Percentiles rank a stretch among this genome's conserved stretches.
Evolutionary conservation across 2,797 vertebrate species (phyloP).

Genomic region (Hippocampus kuda): DNA sequence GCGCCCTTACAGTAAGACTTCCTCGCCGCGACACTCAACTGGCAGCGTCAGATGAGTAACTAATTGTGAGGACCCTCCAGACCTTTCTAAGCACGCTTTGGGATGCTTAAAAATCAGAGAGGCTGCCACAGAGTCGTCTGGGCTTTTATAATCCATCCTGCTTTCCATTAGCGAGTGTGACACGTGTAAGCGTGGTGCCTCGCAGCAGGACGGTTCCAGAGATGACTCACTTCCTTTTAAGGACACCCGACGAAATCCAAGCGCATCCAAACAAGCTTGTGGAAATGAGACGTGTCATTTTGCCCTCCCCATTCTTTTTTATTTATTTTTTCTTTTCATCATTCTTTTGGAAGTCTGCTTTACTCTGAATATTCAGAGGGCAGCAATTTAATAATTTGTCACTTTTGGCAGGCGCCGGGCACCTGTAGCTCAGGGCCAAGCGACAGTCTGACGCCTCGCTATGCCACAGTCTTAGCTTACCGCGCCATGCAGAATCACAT

Average conservation of each 20-base stretch:
- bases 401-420: conserved; percentile 42
- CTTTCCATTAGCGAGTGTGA: conserved; percentile 28
- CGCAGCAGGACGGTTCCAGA: conserved; percentile 19
- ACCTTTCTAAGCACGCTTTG: conserved; percentile 14
- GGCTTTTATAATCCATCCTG: conserved; percentile 19
- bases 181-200: conserved; percentile 4
- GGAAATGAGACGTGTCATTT: conserved; percentile 35
- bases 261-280: conserved; percentile 24
- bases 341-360: conserved; percentile 24
- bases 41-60: conserved; percentile 41
- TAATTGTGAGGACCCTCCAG: conserved; percentile 40
- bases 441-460: conserved; percentile 46
- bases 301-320: conserved; percentile 13
- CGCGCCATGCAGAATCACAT: background rate
- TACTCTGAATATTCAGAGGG: conserved; percentile 36
- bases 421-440: conserved; percentile 56
- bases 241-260: conserved; percentile 21
- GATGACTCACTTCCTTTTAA: conserved; percentile 25
- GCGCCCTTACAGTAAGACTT: conserved; percentile 41
- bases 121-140: conserved; percentile 20
- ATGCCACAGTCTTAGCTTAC: conserved; percentile 33
- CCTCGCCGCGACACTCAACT: conserved; percentile 38
- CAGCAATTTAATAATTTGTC: conserved; percentile 55
- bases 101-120: conserved; percentile 15
- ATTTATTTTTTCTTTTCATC: conserved; percentile 19